These are phyloP conservation scores for Tragulus kanchil DNA, from an alignment of 2,113 vertebrate species.

Conservation along the genomic window DNA sequence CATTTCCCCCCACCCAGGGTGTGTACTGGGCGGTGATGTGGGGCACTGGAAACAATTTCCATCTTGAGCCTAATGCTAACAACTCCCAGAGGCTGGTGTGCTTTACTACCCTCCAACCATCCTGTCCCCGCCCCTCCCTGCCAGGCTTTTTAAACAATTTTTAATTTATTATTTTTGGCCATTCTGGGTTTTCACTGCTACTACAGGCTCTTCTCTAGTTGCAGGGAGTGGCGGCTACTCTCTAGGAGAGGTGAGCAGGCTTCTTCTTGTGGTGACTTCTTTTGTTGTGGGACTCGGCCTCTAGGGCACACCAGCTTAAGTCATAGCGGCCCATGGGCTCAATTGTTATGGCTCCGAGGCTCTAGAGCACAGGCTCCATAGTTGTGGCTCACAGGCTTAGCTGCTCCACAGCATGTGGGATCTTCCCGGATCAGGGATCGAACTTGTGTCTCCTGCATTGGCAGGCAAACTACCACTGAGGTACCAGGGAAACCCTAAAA, in stretches of 20 bases:
- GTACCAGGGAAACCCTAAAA: too few species aligned
- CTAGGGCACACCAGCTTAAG: too few species aligned
- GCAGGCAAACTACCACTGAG: neutral
- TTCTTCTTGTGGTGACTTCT: too few species aligned
- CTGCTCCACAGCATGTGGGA: neutral
- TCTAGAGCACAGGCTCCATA: neutral
- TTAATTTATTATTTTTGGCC: neutral
- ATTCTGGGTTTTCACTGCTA: neutral
- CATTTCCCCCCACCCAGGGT: too few species aligned
- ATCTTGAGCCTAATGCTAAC: neutral
- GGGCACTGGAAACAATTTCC: neutral
- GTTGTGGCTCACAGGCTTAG: neutral
- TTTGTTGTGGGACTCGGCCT: too few species aligned
- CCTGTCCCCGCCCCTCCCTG: fast-evolving
- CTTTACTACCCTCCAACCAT: neutral
- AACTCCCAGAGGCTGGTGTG: neutral
- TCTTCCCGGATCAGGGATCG: neutral
- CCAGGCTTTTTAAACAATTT: neutral
- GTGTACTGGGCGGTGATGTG: neutral
- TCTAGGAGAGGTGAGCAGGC: too few species aligned
- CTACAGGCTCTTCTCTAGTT: too few species aligned
- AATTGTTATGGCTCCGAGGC: too few species aligned
- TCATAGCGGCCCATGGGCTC: too few species aligned
- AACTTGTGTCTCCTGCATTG: neutral
- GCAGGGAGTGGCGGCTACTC: too few species aligned